Evolutionary conservation across 2,113 vertebrate genomes (phyloP), one percentile per base, ranked within the genome.

Genomic region (Rhodinocichla rosea): DNA sequence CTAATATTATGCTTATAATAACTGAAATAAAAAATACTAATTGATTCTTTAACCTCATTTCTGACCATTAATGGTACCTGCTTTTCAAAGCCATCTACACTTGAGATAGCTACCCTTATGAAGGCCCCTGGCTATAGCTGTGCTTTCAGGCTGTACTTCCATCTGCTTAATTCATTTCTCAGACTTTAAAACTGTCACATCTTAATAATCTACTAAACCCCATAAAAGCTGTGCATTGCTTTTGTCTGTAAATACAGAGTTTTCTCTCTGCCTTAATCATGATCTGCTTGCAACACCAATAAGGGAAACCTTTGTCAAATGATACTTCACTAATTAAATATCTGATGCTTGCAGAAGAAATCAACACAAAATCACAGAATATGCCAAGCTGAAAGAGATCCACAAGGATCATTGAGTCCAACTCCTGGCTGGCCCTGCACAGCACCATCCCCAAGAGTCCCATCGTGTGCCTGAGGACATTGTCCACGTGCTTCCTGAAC

Each of bases 141-240:
- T 65, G 23, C 21, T 70, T 88, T 86, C 82, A 93, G 68, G 19
- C 16, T 88, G 35, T 44, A 86, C 40, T 74, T 86, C 60, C 44
- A 67, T 90, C 40, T 76, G 55, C 42, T 77, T 90, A 30, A 49
- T 60, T 81, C 2, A 17, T 57, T 52, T 76, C n/a, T 77, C 63
- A 56, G 81, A 35, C 47, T 92, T 94, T 70, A 52, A 78, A 93
- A 83, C 73, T 81, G 30, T 49, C 90, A 83, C 39, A 42, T 62
- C 33, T 88, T 85, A 92, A 65, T 77, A 80, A 90, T 45, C 39
- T 74, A 44, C 55, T 75, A 81, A 74, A 83, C 18, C 6, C 7
- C 44, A 42, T 68, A 65, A 89, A 87, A 75, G 11, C 18, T 68
- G 11, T 37, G 13, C 23, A 16, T 79, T 84, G 26, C 17, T 47